Conservation (phyloP, 2,797 vertebrate species). For the Chaetophractus vellerosus region DNA sequence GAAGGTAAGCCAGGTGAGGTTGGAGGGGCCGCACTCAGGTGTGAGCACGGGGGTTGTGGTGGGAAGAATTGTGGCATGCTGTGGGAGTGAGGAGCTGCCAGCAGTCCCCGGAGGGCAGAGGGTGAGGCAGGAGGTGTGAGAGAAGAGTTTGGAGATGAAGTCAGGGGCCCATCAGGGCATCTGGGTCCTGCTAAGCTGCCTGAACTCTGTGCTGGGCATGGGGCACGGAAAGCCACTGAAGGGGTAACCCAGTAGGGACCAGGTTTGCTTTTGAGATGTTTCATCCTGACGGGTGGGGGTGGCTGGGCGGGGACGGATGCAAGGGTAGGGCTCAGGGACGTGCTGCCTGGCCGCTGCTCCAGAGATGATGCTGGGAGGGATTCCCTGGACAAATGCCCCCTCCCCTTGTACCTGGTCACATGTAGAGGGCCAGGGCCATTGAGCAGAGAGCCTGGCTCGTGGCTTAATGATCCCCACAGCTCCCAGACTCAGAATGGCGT, state of each 20-base stretch:
- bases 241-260: neutral
- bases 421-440: neutral
- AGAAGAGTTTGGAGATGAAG: neutral
- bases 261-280: neutral
- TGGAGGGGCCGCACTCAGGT: neutral
- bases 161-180: neutral
- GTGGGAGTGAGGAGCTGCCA: neutral
- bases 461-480: neutral
- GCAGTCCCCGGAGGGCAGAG: neutral
- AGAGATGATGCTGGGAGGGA: neutral
- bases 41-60: neutral
- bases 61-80: neutral
- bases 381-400: neutral
- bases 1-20: neutral
- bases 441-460: neutral
- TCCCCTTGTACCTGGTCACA: neutral
- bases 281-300: neutral
- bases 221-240: neutral
- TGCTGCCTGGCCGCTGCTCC: neutral
- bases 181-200: neutral
- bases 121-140: neutral
- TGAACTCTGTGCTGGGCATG: neutral
- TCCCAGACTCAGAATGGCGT: neutral
- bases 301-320: neutral
- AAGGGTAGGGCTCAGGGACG: neutral